A percentile compares a stretch with the other conserved stretches of the same genome.
Evolutionary conservation across 1,140 invertebrate genomes (phyloP).

Genomic region (Metaphire vulgaris): DNA sequence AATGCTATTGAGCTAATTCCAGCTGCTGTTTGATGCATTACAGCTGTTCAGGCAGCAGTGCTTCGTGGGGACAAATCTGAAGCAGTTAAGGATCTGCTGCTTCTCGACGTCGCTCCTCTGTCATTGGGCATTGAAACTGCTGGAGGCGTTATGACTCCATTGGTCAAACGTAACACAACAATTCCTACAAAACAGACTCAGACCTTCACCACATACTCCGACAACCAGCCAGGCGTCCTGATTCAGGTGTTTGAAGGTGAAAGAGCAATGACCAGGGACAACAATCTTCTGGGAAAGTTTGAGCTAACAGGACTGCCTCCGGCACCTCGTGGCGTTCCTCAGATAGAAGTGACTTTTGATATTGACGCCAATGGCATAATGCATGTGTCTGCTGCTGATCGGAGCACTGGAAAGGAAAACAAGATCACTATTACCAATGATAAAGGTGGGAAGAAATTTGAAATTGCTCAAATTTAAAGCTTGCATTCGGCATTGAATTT

Average conservation of each 20-base stretch:
- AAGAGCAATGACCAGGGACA: constrained; percentile 60
- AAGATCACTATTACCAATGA: constrained; percentile 98
- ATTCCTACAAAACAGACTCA: constrained; percentile 93
- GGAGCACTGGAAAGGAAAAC: constrained; percentile 85
- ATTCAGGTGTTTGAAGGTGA: constrained; percentile 59
- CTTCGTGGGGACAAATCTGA: constrained; percentile 89
- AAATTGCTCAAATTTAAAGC: constrained; percentile 10
- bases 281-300: constrained; percentile 84
- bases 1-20: too few species aligned
- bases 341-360: constrained; percentile 64
- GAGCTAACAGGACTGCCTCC: constrained; percentile 88
- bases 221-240: constrained; percentile 79
- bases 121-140: constrained; percentile 95
- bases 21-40: too few species aligned
- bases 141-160: constrained; percentile 89
- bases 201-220: constrained; percentile 91
- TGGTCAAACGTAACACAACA: constrained; percentile 92
- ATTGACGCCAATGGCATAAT: constrained; percentile 59
- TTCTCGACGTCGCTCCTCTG: constrained; percentile 87
- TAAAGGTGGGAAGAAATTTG: constrained; percentile 73
- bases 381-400: constrained; percentile 56
- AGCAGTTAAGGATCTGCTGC: constrained; percentile 78
- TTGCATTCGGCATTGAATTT: neutral
- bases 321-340: constrained; percentile 86
- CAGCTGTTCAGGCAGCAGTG: constrained; percentile 76